Base-by-base conservation (phyloP, 2,888 invertebrate genomes). In the Brenthis daphne region DNA sequence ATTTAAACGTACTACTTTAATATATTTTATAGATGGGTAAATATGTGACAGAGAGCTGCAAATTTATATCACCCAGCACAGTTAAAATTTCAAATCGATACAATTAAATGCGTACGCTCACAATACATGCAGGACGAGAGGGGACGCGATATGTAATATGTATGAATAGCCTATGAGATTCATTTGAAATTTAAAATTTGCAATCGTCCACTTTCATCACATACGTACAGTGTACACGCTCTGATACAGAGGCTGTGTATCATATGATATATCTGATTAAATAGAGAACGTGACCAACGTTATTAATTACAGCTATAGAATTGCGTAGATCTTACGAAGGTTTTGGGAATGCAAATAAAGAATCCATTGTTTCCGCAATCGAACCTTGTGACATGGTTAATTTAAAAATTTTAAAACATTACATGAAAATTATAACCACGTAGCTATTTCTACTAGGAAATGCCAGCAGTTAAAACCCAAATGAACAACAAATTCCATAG, bases 1-100 rank as follows among this genome's bases (percentile, higher is more conserved):
- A 43, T 8, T 43, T 11, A 43, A 11, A 43, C 37, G 8, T 43
- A 11, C 37, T 11, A 43, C 37, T 8, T 43, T 43, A 43, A 11
- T 43, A 43, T 11, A 43, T 43, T 43, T 43, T 43, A 43, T 43
- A 43, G 37, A 11, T 20, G 20, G 48, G 24, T 53, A 55, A 63
- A 64, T 29, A 29, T 64, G 29, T 29, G 33, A 47, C 53, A 48
- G 37, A 67, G 58, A 64, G 55, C 16, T 13, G 47, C 47, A 64
- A 55, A 69, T 64, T 20, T 48, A 67, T 64, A 58, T 50, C 58
- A 48, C 64, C 63, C 51, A 56, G 37, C 20, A 24, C 24, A 24
- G 61, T 71, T 71, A 64, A 71, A 73, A 71, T 64, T 73, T 73
- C 48, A 69, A 73, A 73, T 71, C 57, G 65, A 69, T 67, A 61